These are phyloP conservation scores for Vultur gryphus DNA, from an alignment of 2,797 vertebrate genomes.

Conservation along the genomic window DNA sequence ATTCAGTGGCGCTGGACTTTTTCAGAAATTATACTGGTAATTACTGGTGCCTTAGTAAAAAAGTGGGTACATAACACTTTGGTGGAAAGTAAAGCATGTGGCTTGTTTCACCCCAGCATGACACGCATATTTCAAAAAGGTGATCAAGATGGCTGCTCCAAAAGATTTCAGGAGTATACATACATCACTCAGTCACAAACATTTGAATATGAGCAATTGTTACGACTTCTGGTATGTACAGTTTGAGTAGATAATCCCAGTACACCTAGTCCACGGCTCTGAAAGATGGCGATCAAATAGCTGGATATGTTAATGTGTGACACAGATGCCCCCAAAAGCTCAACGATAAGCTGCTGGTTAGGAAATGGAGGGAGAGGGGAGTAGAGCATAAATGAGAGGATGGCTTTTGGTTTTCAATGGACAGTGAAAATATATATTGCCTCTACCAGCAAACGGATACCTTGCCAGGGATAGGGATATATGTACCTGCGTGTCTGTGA, in stretches of 20 bases:
- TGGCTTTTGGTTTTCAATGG: constrained; percentile 38
- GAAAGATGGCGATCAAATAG: not conserved
- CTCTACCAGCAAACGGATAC: constrained; percentile 74
- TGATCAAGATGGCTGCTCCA: constrained; percentile 67
- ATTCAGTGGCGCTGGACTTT: constrained; percentile 24
- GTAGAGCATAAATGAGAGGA: not conserved
- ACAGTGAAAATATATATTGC: constrained; percentile 53
- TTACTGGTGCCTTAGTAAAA: constrained; percentile 72
- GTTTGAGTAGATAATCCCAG: constrained; percentile 44
- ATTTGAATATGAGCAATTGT: constrained; percentile 3
- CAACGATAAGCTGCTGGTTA: constrained; percentile 42
- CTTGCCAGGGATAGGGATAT: constrained; percentile 70
- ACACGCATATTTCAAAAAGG: not conserved
- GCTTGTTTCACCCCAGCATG: constrained; percentile 33
- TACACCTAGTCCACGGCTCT: not conserved
- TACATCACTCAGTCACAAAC: constrained; percentile 2
- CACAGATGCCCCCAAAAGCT: not conserved
- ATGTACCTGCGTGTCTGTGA: constrained; percentile 64
- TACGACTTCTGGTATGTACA: constrained; percentile 31
- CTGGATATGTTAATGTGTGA: not conserved
- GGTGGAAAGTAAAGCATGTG: constrained; percentile 22
- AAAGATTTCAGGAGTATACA: constrained; percentile 32
- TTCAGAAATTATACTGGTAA: constrained; percentile 18
- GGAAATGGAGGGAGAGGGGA: constrained; percentile 14
- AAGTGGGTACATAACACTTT: constrained; percentile 40